A percentile compares a stretch with the other conserved stretches of the same genome.
Conservation (phyloP, 2,797 vertebrate species). For the Catamblyrhynchus diadema region DNA sequence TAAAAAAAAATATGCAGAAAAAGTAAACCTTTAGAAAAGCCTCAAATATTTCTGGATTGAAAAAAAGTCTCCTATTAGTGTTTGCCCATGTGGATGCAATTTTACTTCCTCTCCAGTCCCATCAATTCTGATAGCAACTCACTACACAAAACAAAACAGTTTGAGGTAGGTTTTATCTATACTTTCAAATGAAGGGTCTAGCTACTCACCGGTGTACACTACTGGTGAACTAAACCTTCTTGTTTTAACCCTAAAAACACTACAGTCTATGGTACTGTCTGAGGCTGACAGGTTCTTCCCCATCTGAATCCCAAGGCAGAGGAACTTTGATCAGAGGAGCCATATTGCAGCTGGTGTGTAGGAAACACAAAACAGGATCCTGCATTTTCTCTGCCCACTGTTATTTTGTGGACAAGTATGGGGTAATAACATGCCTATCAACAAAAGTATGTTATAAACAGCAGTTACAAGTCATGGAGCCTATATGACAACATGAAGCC, state of each 20-base stretch:
- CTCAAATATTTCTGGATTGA: not conserved
- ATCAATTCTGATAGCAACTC: not conserved
- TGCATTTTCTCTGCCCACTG: not conserved
- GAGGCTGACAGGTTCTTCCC: not conserved
- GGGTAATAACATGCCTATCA: not conserved
- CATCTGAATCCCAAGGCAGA: not conserved
- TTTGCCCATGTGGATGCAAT: not conserved
- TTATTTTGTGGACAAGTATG: not conserved
- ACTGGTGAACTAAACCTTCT: not conserved
- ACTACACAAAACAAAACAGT: not conserved
- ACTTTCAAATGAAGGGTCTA: not conserved
- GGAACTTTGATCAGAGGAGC: not conserved
- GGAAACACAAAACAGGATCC: not conserved
- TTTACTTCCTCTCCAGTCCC: not conserved
- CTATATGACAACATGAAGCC: not conserved
- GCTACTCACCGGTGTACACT: not conserved
- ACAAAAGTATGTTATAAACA: not conserved
- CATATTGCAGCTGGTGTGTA: not conserved
- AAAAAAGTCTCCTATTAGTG: rapidly evolving
- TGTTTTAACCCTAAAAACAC: not conserved
- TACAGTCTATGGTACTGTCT: not conserved
- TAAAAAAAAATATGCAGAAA: rapidly evolving
- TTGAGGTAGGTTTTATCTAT: not conserved
- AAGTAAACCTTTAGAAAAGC: not conserved
- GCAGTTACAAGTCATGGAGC: not conserved